Base-by-base conservation (phyloP, 1,140 invertebrate genomes). In the Drosophila jambulina region DNA sequence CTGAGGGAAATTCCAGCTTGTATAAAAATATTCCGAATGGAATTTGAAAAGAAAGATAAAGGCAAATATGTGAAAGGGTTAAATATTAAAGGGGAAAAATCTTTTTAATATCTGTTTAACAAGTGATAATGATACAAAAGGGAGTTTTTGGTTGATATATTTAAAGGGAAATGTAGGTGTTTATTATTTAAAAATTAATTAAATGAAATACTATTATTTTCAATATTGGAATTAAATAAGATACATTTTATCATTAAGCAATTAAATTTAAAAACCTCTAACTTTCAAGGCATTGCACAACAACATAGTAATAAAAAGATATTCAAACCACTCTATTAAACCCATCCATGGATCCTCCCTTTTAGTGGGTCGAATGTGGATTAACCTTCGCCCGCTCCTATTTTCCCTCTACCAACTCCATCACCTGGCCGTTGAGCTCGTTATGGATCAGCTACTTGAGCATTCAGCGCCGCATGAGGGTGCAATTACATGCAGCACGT, bases 401-500 rank as follows among this genome's bases (percentile, higher is more conserved):
- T 27, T 25, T 23, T 25, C 23, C 45, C 23, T 25, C 15, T 25
- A 4, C 19, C 51, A 23, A 4, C 51, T 32, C 40, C 25, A 23
- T 69, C 63, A 70, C 67, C 63, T 70, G 48, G 67, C 29, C 15
- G 67, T 54, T n/a, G 17, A 70, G 67, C 62, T 68, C 67, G 63
- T 69, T 68, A 68, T 68, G 67, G 54, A 53, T 59, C 54, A 72
- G 75, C 70, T 87, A 67, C 82, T 82, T 79, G 45, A 43, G 32
- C 78, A 81, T 75, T 68, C 82, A 56, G 46, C 32, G 48, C 53
- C 62, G 64, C 67, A 79, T 62, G 63, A 83, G 57, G 75, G 61
- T 75, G 60, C 80, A 82, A 83, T 87, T 82, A 76, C 76, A 67
- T 88, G 75, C 70, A 51, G 75, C 84, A 88, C 84, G 83, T 80